A percentile compares a stretch with the other conserved stretches of the same genome.
phyloP scores from a whole-genome alignment of 2,113 vertebrate species.

The Diglossa brunneiventris region DNA sequence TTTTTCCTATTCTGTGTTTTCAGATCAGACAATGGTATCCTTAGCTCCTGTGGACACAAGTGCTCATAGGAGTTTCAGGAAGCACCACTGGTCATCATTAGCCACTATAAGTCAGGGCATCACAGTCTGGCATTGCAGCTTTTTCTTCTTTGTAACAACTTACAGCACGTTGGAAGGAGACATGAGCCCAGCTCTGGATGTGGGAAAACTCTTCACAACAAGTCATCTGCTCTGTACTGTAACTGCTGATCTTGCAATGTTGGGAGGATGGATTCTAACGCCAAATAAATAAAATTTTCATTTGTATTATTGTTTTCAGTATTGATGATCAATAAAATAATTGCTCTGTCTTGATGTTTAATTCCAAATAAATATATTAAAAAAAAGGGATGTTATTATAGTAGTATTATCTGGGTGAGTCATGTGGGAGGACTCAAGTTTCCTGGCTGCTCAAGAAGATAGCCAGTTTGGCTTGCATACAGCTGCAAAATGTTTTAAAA shows the following conservation, averaged over 20 bases:
- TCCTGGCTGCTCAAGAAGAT: background rate
- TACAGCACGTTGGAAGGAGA: background rate
- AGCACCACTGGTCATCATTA: background rate
- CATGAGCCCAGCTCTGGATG: background rate
- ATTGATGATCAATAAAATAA: background rate
- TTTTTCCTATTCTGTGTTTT: background rate
- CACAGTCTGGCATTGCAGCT: background rate
- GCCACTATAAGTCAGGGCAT: background rate
- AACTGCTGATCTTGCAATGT: background rate
- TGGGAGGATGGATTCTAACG: background rate
- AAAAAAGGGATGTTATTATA: background rate
- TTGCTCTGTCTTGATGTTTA: background rate
- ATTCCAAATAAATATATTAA: background rate
- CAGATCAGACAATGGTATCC: background rate
- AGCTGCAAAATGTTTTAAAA: background rate
- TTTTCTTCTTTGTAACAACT: background rate
- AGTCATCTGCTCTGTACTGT: background rate
- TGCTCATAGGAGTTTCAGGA: background rate
- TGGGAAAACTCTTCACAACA: background rate
- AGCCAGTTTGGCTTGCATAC: background rate
- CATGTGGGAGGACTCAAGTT: background rate
- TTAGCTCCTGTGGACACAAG: background rate
- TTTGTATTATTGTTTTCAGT: background rate
- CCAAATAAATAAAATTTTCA: background rate
- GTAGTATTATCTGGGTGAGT: background rate